Evolutionary conservation across 2,888 invertebrate genomes (phyloP), one percentile per base, ranked within the genome.

Genomic region (Neoascia interrupta): DNA sequence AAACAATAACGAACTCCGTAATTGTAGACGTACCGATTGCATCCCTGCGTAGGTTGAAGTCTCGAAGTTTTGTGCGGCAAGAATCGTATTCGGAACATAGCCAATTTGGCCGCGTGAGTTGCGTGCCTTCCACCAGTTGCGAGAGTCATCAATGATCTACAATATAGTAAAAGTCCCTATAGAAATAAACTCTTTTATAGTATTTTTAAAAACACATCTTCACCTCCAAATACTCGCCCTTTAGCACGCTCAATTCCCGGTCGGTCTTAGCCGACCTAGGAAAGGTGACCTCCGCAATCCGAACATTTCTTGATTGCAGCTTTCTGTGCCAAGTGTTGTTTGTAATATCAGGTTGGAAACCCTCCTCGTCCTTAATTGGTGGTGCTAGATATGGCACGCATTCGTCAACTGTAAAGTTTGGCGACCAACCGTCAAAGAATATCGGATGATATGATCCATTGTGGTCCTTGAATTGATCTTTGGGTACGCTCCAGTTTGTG

Each of bases 111-210:
- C 97, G 85, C 92, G 92, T 84, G 92, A 93, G 89, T 96, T 97
- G 84, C 94, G 93, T 82, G 94, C 96, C 90, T 96, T 98, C 99
- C 96, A 99, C 99, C 99, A 99, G 89, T 99, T 99, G 84, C 98
- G 92, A 56, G 94, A 94, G 89, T 97, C 97, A 88, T 99, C 98
- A 84, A 99, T 90, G 82, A 99, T 31, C 31, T 31, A 31, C 31
- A 6, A 31, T 3, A 31, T 4, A 31, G n/a, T 3, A 31, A 31
- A n/a, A 31, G 8, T 4, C 31, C 93, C 96, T 97, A 87, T 16
- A 60, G 81, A 83, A n/a, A 39, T 8, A 23, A 0, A 21, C 3
- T n/a, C n/a, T 16, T 23, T 3, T 1, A 16, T 5, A 43, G 28
- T 28, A 0, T 3, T 4, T 26, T 8, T 8, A 6, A 41, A 41